Conservation (phyloP, 2,797 vertebrate genomes). For the Mycteria americana region DNA sequence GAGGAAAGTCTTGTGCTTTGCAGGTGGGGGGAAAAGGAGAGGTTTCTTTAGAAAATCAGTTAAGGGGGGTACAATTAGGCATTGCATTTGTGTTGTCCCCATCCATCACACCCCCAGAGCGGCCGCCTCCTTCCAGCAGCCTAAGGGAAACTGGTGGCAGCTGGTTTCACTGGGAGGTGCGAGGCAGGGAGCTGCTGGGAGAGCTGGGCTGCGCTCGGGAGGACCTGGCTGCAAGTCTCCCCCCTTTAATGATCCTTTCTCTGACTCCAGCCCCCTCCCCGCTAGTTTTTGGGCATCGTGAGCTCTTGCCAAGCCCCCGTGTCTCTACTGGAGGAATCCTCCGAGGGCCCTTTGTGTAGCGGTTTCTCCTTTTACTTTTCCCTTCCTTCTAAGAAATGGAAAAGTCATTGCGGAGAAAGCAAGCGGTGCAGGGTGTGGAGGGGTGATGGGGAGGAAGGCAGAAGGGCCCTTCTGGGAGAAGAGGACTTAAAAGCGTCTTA, state of each 20-base stretch:
- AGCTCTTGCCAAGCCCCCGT: not conserved
- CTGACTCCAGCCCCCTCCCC: not conserved
- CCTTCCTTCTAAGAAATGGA: not conserved
- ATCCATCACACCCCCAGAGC: not conserved
- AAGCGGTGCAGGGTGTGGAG: not conserved
- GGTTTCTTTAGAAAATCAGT: not conserved
- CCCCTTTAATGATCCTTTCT: not conserved
- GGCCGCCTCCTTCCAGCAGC: not conserved
- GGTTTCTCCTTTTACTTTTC: not conserved
- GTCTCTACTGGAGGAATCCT: not conserved
- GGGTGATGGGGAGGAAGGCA: not conserved
- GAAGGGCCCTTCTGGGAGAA: not conserved
- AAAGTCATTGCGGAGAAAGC: not conserved
- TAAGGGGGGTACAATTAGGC: not conserved
- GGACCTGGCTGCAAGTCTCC: not conserved
- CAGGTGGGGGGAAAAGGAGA: not conserved
- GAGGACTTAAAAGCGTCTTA: slow-evolving; percentile 16
- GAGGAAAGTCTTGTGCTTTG: not conserved
- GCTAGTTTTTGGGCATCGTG: not conserved
- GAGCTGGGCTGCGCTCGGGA: not conserved
- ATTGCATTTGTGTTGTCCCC: not conserved
- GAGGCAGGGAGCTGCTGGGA: not conserved
- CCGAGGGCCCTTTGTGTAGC: not conserved
- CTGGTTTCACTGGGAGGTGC: not conserved
- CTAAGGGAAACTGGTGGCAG: not conserved